These are phyloP conservation scores for Eulemur mongoz DNA, from an alignment of 2,797 vertebrate species.

Conservation along the genomic window DNA sequence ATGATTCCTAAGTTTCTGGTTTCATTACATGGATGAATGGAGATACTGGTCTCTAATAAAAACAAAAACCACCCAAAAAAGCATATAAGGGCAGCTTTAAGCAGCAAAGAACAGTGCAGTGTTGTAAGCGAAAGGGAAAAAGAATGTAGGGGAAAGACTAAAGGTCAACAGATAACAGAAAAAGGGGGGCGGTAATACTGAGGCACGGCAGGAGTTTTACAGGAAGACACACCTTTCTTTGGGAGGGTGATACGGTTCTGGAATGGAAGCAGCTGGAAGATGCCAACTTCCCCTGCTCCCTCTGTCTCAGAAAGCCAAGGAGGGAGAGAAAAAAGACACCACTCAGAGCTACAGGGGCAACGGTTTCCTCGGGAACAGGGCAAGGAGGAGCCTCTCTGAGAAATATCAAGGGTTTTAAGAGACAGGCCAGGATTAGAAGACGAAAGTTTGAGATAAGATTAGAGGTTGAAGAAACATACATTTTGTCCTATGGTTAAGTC, in stretches of 20 bases:
- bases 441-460: neutral
- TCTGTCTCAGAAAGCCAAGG: neutral
- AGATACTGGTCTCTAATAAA: neutral
- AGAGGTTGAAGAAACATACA: neutral
- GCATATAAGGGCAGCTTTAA: neutral
- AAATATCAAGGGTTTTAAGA: neutral
- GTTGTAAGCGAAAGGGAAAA: neutral
- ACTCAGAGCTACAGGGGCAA: neutral
- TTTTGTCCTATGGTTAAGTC: neutral
- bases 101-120: neutral
- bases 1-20: slow-evolving; percentile 7
- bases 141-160: neutral
- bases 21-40: neutral
- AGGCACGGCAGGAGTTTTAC: neutral
- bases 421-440: neutral
- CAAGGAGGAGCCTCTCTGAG: neutral
- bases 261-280: neutral
- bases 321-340: neutral
- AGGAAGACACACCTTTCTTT: neutral
- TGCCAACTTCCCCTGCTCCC: neutral
- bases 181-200: neutral
- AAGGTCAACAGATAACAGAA: neutral
- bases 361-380: neutral
- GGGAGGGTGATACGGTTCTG: neutral
- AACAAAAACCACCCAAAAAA: neutral